These are phyloP conservation scores for Trematocara zebra DNA, from an alignment of 2,113 vertebrate species.

Conservation along the genomic window DNA sequence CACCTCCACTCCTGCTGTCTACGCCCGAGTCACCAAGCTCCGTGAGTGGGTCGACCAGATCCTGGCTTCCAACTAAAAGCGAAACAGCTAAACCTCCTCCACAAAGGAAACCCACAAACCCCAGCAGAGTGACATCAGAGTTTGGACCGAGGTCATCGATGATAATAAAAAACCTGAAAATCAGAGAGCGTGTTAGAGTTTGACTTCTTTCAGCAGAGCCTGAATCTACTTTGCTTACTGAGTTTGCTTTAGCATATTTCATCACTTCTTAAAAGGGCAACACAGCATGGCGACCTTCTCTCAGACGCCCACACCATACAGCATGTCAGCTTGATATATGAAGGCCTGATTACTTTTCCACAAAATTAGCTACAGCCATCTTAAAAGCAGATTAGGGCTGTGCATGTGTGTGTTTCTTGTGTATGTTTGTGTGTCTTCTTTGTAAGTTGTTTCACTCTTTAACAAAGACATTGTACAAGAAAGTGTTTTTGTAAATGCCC, in stretches of 20 bases:
- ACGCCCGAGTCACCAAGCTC: slow-evolving; percentile 70
- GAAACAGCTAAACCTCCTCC: background rate
- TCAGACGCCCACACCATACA: background rate
- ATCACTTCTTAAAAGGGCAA: fast-evolving
- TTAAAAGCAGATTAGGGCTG: background rate
- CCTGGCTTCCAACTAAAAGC: slow-evolving; percentile 65
- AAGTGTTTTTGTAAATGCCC: fast-evolving
- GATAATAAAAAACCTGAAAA: background rate
- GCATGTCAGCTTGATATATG: background rate
- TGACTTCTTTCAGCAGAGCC: background rate
- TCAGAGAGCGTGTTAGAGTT: background rate
- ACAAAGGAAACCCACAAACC: fast-evolving
- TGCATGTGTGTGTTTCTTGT: fast-evolving
- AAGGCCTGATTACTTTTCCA: background rate
- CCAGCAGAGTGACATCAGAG: background rate
- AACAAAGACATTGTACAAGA: background rate
- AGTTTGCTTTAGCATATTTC: background rate
- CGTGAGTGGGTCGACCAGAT: slow-evolving; percentile 70
- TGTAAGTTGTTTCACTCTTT: background rate
- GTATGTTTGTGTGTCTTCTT: background rate
- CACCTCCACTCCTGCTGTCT: slow-evolving; percentile 66
- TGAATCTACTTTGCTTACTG: background rate
- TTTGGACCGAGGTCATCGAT: fast-evolving
- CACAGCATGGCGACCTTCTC: background rate
- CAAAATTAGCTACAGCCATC: fast-evolving